A percentile compares a stretch with the other conserved stretches of the same genome.
Conservation (phyloP, 2,113 vertebrate species). For the Pseudolaguvia tuberculata region DNA sequence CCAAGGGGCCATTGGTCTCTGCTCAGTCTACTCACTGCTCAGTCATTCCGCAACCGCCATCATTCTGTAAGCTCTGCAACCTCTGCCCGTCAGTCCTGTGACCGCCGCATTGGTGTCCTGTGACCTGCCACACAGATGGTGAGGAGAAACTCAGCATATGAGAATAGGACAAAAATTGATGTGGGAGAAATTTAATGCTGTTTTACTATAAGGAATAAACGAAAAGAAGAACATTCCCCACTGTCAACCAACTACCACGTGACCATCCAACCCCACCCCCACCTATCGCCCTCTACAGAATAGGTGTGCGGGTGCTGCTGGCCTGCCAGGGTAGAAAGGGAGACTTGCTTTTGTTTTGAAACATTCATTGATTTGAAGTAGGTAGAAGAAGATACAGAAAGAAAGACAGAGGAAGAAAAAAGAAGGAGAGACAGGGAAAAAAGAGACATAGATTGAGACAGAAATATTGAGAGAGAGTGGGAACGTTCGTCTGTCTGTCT, state of each 20-base stretch:
- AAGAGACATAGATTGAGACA: not conserved
- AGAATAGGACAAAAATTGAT: not conserved
- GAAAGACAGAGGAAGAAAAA: not conserved
- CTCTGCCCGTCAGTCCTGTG: not conserved
- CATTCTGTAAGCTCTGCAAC: no score
- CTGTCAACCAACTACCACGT: no score
- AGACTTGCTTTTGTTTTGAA: not conserved
- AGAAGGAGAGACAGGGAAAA: no score
- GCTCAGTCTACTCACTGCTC: no score
- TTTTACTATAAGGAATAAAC: not conserved
- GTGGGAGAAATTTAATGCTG: not conserved
- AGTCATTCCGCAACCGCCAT: no score
- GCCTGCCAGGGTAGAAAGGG: not conserved
- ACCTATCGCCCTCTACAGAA: not conserved
- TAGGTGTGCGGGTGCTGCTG: not conserved
- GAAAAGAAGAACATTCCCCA: constrained; percentile 4
- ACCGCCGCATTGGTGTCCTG: not conserved
- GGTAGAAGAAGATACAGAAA: constrained; percentile 3
- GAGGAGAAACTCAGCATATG: not conserved
- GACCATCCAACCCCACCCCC: not conserved
- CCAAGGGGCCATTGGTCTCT: no score
- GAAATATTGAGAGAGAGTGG: not conserved
- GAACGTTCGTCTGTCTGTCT: no score
- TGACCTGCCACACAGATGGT: no score
- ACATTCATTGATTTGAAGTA: not conserved